These are phyloP conservation scores for Papilio xuthus DNA, from an alignment of 1,140 invertebrate species.

Conservation along the genomic window DNA sequence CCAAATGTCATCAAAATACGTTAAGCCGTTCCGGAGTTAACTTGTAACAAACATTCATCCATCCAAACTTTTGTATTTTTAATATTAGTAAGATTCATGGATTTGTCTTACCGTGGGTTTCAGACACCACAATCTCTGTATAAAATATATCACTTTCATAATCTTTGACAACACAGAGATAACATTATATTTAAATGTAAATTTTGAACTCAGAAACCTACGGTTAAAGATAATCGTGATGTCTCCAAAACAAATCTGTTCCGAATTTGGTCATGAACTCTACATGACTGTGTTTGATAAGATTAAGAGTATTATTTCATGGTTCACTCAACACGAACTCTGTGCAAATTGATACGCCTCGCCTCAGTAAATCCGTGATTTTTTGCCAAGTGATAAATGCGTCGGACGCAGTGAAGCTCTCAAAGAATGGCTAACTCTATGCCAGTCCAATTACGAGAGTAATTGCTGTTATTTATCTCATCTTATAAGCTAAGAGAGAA, in stretches of 20 bases:
- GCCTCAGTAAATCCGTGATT: conserved; percentile 16
- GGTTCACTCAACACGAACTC: conserved; percentile 22
- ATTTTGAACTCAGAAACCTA: too few relatives aligned
- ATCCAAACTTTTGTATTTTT: too few relatives aligned
- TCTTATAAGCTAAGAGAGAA: neutral
- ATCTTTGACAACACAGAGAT: too few relatives aligned
- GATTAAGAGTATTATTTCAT: conserved; percentile 25
- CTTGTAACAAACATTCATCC: too few relatives aligned
- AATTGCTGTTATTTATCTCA: conserved; percentile 6
- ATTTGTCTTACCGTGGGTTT: too few relatives aligned
- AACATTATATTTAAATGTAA: too few relatives aligned
- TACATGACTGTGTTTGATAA: conserved; percentile 20
- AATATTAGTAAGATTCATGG: too few relatives aligned
- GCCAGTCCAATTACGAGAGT: conserved; percentile 14
- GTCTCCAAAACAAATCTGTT: neutral
- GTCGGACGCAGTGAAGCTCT: neutral
- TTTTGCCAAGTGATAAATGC: conserved; percentile 21
- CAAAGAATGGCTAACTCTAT: conserved; percentile 18
- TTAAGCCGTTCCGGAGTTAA: too few relatives aligned
- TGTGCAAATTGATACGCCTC: neutral
- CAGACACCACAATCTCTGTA: too few relatives aligned
- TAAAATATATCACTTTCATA: too few relatives aligned
- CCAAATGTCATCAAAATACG: too few relatives aligned
- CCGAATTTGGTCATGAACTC: neutral
- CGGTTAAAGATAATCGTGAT: neutral